Conservation (phyloP, 2,113 vertebrate species). For the Camelus bactrianus region DNA sequence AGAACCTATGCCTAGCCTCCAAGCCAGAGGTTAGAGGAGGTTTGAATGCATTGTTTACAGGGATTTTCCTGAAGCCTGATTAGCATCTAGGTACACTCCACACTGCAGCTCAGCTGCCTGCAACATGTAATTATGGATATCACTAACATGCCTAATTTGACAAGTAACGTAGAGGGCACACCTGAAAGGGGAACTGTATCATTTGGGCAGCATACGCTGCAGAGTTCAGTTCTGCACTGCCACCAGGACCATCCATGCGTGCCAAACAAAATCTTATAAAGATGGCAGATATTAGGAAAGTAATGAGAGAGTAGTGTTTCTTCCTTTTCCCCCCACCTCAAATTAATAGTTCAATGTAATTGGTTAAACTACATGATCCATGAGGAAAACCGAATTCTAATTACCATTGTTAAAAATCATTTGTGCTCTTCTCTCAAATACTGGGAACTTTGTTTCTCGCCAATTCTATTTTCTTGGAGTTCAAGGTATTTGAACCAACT, state of each 20-base stretch:
- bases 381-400: constrained; percentile 43
- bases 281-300: constrained; percentile 47
- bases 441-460: constrained; percentile 18
- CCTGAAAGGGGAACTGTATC: constrained; percentile 71
- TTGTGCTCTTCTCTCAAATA: not conserved
- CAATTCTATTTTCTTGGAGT: constrained; percentile 45
- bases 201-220: constrained; percentile 52
- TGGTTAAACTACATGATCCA: constrained; percentile 48
- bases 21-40: constrained; percentile 69
- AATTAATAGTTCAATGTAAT: constrained; percentile 45
- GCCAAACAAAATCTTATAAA: constrained; percentile 56
- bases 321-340: not conserved
- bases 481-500: constrained; percentile 38
- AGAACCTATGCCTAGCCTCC: constrained; percentile 45
- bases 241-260: constrained; percentile 30
- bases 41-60: constrained; percentile 77
- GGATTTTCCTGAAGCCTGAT: constrained; percentile 83
- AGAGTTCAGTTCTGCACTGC: constrained; percentile 21
- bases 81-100: constrained; percentile 80
- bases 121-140: constrained; percentile 80
- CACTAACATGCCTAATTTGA: constrained; percentile 78
- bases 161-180: constrained; percentile 72
- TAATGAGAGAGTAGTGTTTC: constrained; percentile 11
- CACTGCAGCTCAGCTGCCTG: constrained; percentile 73
- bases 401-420: constrained; percentile 36